Percentiles rank a stretch among this genome's conserved stretches.
Evolutionary conservation across 2,888 invertebrate genomes (phyloP).

Genomic region (Odontocolon sp.): DNA sequence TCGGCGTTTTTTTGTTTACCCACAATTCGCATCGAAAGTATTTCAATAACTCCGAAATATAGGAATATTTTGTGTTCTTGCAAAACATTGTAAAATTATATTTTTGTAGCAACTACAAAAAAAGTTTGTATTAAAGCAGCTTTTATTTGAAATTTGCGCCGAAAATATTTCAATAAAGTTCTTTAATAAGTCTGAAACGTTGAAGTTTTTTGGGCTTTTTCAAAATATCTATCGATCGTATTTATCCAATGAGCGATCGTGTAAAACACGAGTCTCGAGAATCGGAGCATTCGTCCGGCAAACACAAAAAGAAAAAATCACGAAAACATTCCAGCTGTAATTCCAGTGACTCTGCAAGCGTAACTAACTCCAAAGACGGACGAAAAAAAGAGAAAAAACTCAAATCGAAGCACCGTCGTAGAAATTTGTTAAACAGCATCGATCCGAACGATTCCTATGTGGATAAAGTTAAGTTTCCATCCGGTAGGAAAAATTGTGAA

Average conservation of each 20-base stretch:
- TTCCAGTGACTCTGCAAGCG: constrained; percentile 61
- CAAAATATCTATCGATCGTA: background rate
- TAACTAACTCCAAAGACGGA: constrained; percentile 64
- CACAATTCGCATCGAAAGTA: background rate
- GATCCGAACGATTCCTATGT: constrained; percentile 23
- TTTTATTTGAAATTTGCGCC: no score
- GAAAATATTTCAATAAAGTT: background rate
- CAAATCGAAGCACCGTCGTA: constrained; percentile 62
- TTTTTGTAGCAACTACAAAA: no score
- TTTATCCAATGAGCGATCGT: constrained; percentile 67
- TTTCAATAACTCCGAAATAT: background rate
- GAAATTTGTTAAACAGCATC: constrained; percentile 66
- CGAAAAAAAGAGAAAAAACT: constrained; percentile 71
- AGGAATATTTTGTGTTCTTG: no score
- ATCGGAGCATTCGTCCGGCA: constrained; percentile 60
- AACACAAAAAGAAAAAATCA: constrained; percentile 64
- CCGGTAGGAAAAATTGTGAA: background rate
- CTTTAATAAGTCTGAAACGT: background rate
- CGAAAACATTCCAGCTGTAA: constrained; percentile 61
- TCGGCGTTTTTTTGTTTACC: background rate
- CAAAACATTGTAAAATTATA: no score
- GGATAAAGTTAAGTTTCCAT: background rate
- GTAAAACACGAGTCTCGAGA: constrained; percentile 62
- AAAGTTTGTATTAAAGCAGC: no score
- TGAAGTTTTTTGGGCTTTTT: background rate